These are phyloP conservation scores for Athene noctua DNA, from an alignment of 2,113 vertebrate species.

Conservation along the genomic window DNA sequence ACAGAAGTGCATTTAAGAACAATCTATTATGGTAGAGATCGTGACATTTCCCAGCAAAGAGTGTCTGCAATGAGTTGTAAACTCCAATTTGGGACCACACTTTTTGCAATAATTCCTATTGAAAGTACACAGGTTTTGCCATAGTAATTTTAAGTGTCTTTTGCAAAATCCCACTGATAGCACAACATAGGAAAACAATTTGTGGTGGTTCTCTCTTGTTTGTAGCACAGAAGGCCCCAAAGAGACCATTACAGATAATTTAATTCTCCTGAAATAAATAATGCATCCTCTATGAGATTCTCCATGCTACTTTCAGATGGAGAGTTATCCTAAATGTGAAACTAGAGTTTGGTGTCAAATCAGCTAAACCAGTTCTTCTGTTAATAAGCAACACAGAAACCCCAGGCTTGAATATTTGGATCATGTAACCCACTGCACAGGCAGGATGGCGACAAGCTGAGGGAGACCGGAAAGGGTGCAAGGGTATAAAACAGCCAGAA, in stretches of 20 bases:
- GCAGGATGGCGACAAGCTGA: rapidly evolving
- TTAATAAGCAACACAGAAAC: neutral
- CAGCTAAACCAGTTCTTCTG: neutral
- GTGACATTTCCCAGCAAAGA: neutral
- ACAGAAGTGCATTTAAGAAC: neutral
- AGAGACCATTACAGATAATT: neutral
- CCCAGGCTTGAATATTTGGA: neutral
- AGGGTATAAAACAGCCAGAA: neutral
- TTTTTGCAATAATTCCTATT: neutral
- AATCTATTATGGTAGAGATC: neutral
- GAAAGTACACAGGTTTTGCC: neutral
- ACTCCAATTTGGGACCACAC: neutral
- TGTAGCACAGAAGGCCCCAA: neutral
- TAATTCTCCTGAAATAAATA: neutral
- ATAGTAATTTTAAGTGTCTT: neutral
- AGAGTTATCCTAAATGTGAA: neutral
- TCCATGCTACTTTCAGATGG: neutral
- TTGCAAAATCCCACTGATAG: neutral
- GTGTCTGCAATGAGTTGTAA: neutral
- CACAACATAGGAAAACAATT: neutral
- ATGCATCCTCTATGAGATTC: neutral
- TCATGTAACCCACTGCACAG: neutral
- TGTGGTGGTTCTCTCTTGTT: neutral
- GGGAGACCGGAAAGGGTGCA: neutral
- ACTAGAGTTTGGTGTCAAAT: neutral